These are phyloP conservation scores for Zoanthus solanderi DNA, from an alignment of 92 coral and sea anemone genomes.

Conservation along the genomic window DNA sequence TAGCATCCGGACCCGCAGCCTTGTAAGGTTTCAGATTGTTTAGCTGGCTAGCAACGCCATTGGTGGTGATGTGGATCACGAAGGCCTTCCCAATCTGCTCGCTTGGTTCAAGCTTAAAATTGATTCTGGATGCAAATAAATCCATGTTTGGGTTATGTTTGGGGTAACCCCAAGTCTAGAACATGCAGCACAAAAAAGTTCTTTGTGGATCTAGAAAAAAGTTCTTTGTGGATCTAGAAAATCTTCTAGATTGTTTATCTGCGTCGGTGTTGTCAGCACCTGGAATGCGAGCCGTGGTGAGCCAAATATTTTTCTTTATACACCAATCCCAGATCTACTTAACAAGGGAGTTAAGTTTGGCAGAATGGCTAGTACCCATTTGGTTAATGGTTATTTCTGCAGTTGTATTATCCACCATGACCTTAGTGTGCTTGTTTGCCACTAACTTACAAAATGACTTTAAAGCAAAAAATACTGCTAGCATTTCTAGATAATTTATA, in stretches of 20 bases:
- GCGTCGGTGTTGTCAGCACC: conserved; percentile 38
- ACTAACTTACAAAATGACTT: not conserved
- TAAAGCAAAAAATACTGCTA: not conserved
- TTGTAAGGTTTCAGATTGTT: too few relatives aligned
- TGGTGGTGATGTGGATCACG: too few relatives aligned
- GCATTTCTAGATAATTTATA: conserved; percentile 65
- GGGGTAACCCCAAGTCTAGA: not conserved
- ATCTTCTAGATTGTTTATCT: conserved; percentile 36
- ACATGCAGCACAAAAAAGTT: not conserved
- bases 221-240: not conserved
- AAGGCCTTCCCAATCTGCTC: too few relatives aligned
- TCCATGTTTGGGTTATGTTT: conserved; percentile 9
- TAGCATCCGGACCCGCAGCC: too few relatives aligned
- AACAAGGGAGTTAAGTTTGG: conserved; percentile 25
- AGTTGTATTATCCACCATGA: conserved; percentile 58
- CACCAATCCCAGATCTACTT: conserved; percentile 45
- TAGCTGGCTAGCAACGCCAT: too few relatives aligned
- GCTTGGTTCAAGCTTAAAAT: not conserved
- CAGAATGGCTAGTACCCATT: conserved; percentile 52
- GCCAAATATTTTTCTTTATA: conserved; percentile 11
- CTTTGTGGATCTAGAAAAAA: not conserved
- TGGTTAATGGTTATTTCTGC: conserved; percentile 53
- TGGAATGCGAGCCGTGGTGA: conserved; percentile 50
- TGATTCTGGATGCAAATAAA: conserved; percentile 54
- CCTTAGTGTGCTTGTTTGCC: conserved; percentile 12